Evolutionary conservation across 2,888 invertebrate species (phyloP).

Genomic region (Heliconius cydno): DNA sequence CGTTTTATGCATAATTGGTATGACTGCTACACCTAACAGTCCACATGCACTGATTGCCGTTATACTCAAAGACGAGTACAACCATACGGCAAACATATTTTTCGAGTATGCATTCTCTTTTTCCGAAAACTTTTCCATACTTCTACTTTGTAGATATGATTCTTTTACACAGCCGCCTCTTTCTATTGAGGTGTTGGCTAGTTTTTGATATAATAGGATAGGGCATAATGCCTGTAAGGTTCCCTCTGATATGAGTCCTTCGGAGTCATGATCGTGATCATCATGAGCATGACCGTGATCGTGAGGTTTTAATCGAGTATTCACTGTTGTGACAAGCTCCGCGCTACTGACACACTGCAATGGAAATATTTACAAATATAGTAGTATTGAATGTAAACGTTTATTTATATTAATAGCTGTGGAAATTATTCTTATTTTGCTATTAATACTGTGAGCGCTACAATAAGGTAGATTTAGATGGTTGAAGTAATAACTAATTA

Average conservation of each 20-base stretch:
- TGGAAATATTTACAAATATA: conserved; percentile 46
- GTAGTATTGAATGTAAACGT: background rate
- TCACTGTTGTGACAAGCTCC: conserved; percentile 73
- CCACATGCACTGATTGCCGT: conserved; percentile 94
- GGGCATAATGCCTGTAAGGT: conserved; percentile 85
- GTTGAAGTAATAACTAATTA: background rate
- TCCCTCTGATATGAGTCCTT: conserved; percentile 59
- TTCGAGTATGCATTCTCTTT: conserved; percentile 61
- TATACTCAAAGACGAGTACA: conserved; percentile 92
- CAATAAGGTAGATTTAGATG: background rate
- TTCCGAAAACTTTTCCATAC: conserved; percentile 43
- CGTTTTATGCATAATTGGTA: conserved; percentile 94
- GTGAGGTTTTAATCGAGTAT: conserved; percentile 68
- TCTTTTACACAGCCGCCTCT: conserved; percentile 83
- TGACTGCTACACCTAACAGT: conserved; percentile 92
- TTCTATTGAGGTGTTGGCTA: conserved; percentile 81
- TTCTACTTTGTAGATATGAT: conserved; percentile 55
- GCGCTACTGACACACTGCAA: conserved; percentile 78
- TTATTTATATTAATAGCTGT: background rate
- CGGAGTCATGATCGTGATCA: conserved; percentile 56
- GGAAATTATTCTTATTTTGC: background rate
- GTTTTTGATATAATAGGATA: conserved; percentile 86
- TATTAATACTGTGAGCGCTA: background rate
- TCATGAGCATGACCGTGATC: conserved; percentile 57
- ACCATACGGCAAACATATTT: conserved; percentile 87